Conservation (phyloP, 2,113 vertebrate genomes). For the Ptyas mucosa region DNA sequence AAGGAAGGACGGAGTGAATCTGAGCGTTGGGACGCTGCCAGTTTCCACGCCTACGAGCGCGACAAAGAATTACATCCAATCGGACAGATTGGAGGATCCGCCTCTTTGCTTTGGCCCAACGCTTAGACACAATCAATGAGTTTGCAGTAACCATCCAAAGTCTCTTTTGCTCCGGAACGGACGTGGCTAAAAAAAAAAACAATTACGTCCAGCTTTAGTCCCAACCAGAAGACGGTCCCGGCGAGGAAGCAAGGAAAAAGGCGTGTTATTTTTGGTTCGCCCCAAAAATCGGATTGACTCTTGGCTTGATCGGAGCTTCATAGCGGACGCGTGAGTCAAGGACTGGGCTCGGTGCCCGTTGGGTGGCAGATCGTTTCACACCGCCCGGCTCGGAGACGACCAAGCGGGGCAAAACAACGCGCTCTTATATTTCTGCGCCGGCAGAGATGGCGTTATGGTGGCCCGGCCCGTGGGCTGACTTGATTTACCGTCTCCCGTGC, state of each 20-base stretch:
- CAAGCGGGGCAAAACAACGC: neutral
- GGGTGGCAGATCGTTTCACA: neutral
- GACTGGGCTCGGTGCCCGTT: neutral
- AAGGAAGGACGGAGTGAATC: neutral
- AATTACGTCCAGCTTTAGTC: neutral
- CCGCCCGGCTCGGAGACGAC: neutral
- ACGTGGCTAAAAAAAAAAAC: neutral
- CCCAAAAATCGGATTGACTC: accelerated
- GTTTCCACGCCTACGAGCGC: neutral
- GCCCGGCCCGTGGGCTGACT: neutral
- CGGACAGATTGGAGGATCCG: neutral
- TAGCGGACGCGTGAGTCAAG: neutral
- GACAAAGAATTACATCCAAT: neutral
- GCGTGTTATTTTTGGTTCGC: no score
- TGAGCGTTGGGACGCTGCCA: neutral
- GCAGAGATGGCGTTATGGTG: neutral
- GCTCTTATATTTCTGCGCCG: neutral
- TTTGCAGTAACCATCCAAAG: neutral
- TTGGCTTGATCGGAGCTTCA: neutral
- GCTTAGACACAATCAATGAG: neutral
- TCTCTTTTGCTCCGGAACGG: neutral
- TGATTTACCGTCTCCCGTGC: neutral
- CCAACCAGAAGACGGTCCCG: neutral
- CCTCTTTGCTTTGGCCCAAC: neutral
- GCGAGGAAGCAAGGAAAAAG: neutral